Evolutionary conservation across 2,888 invertebrate species (phyloP).

Genomic region (Cerceris rybyensis): DNA sequence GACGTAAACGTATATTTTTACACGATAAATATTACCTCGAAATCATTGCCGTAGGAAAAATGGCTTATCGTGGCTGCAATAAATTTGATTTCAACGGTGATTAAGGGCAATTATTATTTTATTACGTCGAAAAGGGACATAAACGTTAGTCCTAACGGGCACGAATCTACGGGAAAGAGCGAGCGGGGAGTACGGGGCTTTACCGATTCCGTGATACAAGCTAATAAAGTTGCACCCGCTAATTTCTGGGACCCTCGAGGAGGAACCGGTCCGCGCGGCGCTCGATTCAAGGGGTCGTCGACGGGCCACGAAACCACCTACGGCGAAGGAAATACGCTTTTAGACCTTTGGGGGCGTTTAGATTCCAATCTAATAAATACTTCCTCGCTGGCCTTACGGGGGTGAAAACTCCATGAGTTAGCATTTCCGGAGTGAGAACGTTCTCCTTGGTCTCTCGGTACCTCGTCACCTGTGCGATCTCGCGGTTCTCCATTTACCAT

Average conservation of each 20-base stretch:
- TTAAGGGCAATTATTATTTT: conserved; percentile 65
- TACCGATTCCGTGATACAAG: conserved; percentile 70
- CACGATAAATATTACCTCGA: conserved; percentile 27
- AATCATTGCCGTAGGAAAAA: conserved; percentile 36
- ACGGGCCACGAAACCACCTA: conserved; percentile 70
- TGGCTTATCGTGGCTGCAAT: conserved; percentile 43
- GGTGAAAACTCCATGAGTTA: conserved; percentile 55
- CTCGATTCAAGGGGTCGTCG: conserved; percentile 58
- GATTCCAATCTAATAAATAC: conserved; percentile 78
- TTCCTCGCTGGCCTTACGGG: conserved; percentile 66
- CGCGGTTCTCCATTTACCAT: not conserved
- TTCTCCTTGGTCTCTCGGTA: not conserved
- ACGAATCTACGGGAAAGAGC: conserved; percentile 41
- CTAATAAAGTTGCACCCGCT: conserved; percentile 76
- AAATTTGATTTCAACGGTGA: conserved; percentile 59
- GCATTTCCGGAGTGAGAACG: conserved; percentile 57
- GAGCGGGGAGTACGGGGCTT: conserved; percentile 15
- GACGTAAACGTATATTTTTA: conserved; percentile 34
- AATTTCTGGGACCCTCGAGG: conserved; percentile 71
- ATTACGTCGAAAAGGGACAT: conserved; percentile 40
- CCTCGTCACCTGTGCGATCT: conserved; percentile 26
- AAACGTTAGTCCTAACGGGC: conserved; percentile 22
- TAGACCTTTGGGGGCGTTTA: conserved; percentile 73
- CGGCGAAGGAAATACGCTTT: conserved; percentile 77
- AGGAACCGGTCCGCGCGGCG: conserved; percentile 46